Conservation (phyloP, 2,888 invertebrate species). For the Leistus spinibarbis region DNA sequence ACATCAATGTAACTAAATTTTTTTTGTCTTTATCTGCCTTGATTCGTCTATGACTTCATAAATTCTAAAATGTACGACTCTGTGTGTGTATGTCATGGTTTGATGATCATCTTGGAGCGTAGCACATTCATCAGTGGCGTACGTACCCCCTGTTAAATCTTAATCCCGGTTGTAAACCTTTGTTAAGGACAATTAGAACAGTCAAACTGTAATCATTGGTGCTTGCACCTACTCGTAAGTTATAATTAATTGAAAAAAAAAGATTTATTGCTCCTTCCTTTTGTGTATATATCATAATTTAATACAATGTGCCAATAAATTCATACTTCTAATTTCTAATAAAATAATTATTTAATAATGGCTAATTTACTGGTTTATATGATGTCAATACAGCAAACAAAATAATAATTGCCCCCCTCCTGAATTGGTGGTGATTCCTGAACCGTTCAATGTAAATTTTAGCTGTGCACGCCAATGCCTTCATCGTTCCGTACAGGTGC, state of each 20-base stretch:
- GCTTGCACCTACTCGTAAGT: too few relatives aligned
- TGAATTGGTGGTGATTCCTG: neutral
- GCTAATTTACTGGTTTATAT: neutral
- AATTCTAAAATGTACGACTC: constrained; percentile 36
- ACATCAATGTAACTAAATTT: neutral
- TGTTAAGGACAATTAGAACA: neutral
- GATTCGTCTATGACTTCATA: constrained; percentile 25
- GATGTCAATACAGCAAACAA: neutral
- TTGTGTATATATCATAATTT: too few relatives aligned
- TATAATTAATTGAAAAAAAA: too few relatives aligned
- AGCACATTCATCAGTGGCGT: constrained; percentile 31
- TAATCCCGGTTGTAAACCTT: neutral
- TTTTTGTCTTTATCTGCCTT: constrained; percentile 9
- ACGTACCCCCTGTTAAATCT: neutral
- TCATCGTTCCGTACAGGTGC: constrained; percentile 53
- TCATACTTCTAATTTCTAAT: too few relatives aligned
- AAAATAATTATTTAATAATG: too few relatives aligned
- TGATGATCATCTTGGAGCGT: constrained; percentile 35
- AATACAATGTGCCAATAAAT: too few relatives aligned
- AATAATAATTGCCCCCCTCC: neutral
- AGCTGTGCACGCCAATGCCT: constrained; percentile 14
- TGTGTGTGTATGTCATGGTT: constrained; percentile 35
- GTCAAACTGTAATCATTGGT: too few relatives aligned
- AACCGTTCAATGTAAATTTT: neutral
- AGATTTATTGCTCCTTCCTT: too few relatives aligned